phyloP scores from a whole-genome alignment of 2,113 vertebrate genomes.

The Atlantisia rogersi region DNA sequence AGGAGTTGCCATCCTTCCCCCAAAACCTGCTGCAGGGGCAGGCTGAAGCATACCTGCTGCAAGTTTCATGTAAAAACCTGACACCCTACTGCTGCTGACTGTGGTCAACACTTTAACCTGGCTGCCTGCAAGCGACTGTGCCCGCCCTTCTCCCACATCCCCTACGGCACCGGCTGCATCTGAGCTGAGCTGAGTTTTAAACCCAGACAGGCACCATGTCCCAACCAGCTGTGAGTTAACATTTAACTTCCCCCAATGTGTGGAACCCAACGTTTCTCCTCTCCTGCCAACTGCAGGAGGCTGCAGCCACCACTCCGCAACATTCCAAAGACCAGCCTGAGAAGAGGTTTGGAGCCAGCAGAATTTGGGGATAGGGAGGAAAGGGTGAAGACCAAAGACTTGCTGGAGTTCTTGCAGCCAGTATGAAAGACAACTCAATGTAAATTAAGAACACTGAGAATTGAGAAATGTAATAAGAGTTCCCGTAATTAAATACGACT shows the following conservation, averaged over 20 bases:
- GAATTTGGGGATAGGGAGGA: neutral
- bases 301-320: neutral
- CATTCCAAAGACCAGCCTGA: rapidly evolving
- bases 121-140: rapidly evolving
- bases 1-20: neutral
- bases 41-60: rapidly evolving
- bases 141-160: neutral
- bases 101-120: rapidly evolving
- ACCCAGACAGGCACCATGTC: neutral
- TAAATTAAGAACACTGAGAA: neutral
- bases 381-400: neutral
- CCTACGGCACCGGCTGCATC: neutral
- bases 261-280: neutral
- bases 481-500: conserved; percentile 21
- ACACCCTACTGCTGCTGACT: neutral
- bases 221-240: neutral
- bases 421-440: neutral
- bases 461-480: neutral
- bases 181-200: neutral
- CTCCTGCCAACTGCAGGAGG: neutral
- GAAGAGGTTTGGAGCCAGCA: neutral
- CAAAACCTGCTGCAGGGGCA: rapidly evolving
- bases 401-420: neutral
- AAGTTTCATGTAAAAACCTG: neutral
- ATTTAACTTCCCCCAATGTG: rapidly evolving